Percentiles rank a stretch among this genome's conserved stretches.
phyloP scores from a whole-genome alignment of 2,797 vertebrate genomes.

The Caiman crocodilus region DNA sequence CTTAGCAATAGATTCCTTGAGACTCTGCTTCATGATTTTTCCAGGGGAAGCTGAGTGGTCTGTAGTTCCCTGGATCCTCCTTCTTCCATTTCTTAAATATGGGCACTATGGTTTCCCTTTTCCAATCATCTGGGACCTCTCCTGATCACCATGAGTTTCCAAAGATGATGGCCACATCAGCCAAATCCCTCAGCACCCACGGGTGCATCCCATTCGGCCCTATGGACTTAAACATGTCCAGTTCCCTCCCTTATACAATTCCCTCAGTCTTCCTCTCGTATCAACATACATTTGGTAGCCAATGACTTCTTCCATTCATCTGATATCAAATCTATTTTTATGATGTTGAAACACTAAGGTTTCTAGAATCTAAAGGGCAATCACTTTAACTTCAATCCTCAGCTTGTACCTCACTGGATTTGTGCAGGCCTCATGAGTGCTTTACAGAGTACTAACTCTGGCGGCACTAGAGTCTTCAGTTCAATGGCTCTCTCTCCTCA shows the following conservation, averaged over 20 bases:
- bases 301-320: neutral
- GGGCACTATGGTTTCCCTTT: no score
- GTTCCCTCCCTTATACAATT: neutral
- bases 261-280: neutral
- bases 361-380: neutral
- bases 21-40: no score
- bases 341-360: neutral
- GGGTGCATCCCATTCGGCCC: no score
- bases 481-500: neutral
- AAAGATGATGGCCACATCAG: no score
- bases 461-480: neutral
- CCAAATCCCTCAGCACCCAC: no score
- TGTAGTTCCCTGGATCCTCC: no score
- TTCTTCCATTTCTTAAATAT: no score
- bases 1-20: no score
- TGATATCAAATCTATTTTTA: neutral
- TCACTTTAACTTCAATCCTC: neutral
- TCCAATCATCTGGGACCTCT: no score
- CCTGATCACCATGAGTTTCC: no score
- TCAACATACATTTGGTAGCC: neutral
- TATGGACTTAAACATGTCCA: no score
- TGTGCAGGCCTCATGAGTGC: slow-evolving; percentile 26
- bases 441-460: slow-evolving; percentile 40
- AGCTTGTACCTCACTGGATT: slow-evolving; percentile 31
- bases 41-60: no score